These are phyloP conservation scores for Caenorhabditis angaria DNA, from an alignment of 2,888 invertebrate genomes.

Conservation along the genomic window DNA sequence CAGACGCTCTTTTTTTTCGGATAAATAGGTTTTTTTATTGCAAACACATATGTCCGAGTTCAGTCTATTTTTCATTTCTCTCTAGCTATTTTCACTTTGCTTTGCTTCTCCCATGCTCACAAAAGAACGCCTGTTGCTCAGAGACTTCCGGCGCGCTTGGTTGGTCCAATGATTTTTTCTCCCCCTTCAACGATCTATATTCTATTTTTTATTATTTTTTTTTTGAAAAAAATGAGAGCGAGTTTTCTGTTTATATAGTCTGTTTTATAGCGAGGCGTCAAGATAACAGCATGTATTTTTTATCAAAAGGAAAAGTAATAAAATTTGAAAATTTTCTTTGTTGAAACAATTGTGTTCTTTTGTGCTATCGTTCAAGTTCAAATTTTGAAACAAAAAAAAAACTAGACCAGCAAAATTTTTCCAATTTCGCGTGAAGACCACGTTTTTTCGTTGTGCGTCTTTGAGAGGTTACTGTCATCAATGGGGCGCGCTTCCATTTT, in stretches of 20 bases:
- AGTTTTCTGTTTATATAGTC: not conserved
- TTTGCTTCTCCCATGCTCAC: not conserved
- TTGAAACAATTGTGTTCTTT: not conserved
- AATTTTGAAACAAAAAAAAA: too few relatives aligned
- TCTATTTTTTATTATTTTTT: too few relatives aligned
- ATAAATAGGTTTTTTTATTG: conserved; percentile 2
- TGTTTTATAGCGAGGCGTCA: not conserved
- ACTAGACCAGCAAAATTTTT: too few relatives aligned
- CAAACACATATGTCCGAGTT: conserved; percentile 2
- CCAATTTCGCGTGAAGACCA: too few relatives aligned
- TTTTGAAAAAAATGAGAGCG: not conserved
- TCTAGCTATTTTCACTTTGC: not conserved
- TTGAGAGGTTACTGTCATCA: too few relatives aligned
- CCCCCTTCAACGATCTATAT: too few relatives aligned
- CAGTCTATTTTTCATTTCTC: conserved; percentile 1
- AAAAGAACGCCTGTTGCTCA: conserved; percentile 2
- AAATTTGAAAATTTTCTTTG: not conserved
- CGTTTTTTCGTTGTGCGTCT: too few relatives aligned
- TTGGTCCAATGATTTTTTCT: not conserved
- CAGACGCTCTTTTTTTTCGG: too few relatives aligned
- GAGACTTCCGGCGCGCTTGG: not conserved
- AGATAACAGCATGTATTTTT: not conserved
- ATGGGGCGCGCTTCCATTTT: too few relatives aligned
- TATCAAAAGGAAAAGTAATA: conserved; percentile 1
- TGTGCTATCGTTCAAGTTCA: too few relatives aligned